These are phyloP conservation scores for Umimayanthus chanpuru DNA, from an alignment of 92 coral and sea anemone genomes.

Conservation along the genomic window DNA sequence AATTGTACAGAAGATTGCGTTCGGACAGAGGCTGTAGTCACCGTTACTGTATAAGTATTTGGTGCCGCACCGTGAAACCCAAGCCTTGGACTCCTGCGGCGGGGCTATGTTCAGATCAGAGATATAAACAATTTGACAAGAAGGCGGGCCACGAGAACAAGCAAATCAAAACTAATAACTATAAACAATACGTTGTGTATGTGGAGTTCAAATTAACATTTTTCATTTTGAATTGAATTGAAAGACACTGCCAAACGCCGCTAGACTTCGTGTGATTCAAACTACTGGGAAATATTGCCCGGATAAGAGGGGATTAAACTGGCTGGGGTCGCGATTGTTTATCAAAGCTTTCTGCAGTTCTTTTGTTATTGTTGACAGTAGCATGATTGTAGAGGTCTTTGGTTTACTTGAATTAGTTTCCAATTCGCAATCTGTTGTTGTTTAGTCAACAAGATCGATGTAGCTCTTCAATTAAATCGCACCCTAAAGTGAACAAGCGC, in stretches of 20 bases:
- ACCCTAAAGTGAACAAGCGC: not conserved
- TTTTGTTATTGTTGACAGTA: slow-evolving; percentile 30
- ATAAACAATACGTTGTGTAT: slow-evolving; percentile 32
- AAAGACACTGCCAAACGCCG: slow-evolving; percentile 17
- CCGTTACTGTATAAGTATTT: not conserved
- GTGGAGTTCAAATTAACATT: slow-evolving; percentile 40
- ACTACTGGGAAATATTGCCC: slow-evolving; percentile 39
- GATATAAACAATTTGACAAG: slow-evolving; percentile 45
- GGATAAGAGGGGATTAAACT: slow-evolving; percentile 44
- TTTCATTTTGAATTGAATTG: slow-evolving; percentile 36
- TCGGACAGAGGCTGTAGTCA: not conserved
- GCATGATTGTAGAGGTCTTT: not conserved
- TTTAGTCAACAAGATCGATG: slow-evolving; percentile 20
- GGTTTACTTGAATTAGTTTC: slow-evolving; percentile 8
- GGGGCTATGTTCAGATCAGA: slow-evolving; percentile 19
- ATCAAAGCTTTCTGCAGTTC: slow-evolving; percentile 21
- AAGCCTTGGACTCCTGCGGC: slow-evolving; percentile 2
- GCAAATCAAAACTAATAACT: slow-evolving; percentile 28
- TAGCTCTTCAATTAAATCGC: slow-evolving; percentile 15
- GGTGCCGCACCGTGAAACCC: slow-evolving; percentile 1
- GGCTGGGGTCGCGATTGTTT: slow-evolving; percentile 42
- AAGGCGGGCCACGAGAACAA: slow-evolving; percentile 29
- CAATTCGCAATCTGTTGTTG: slow-evolving; percentile 34
- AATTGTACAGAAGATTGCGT: slow-evolving; percentile 9
- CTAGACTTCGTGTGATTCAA: slow-evolving; percentile 24